Percentiles rank a stretch among this genome's conserved stretches.
phyloP scores from a whole-genome alignment of 2,888 invertebrate species.

The Aromia moschata region DNA sequence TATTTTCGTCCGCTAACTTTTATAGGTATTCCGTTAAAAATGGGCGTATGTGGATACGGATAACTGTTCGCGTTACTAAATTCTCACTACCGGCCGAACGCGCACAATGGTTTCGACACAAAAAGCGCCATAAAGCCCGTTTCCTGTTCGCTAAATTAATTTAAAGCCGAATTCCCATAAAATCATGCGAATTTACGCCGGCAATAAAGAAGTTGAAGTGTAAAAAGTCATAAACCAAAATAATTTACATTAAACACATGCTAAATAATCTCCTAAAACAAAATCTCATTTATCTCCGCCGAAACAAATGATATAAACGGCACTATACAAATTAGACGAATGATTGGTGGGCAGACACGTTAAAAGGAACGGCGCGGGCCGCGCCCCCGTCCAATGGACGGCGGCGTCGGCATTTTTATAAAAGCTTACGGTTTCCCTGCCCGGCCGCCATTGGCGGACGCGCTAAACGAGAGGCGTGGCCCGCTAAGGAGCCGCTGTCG shows the following conservation, averaged over 20 bases:
- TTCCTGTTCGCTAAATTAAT: constrained; percentile 30
- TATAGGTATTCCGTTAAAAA: no score
- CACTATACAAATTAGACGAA: constrained; percentile 55
- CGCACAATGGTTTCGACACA: background rate
- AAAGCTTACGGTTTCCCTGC: constrained; percentile 44
- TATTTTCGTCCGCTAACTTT: no score
- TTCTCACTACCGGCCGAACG: background rate
- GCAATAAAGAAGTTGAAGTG: constrained; percentile 49
- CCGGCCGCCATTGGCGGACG: constrained; percentile 41
- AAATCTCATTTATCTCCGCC: constrained; percentile 62
- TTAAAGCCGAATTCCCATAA: constrained; percentile 47
- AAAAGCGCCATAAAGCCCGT: constrained; percentile 17
- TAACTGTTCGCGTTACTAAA: background rate
- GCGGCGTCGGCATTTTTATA: constrained; percentile 49
- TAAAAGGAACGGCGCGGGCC: constrained; percentile 39
- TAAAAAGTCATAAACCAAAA: constrained; percentile 58
- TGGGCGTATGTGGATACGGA: no score
- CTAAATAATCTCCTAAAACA: constrained; percentile 62
- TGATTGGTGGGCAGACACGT: constrained; percentile 55
- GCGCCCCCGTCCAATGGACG: constrained; percentile 50
- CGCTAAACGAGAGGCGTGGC: constrained; percentile 49
- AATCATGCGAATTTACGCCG: constrained; percentile 40
- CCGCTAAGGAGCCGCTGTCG: constrained; percentile 49
- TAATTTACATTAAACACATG: constrained; percentile 63
- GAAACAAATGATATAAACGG: constrained; percentile 61